phyloP scores from a whole-genome alignment of 2,888 invertebrate species.

The Melieria omissa region DNA sequence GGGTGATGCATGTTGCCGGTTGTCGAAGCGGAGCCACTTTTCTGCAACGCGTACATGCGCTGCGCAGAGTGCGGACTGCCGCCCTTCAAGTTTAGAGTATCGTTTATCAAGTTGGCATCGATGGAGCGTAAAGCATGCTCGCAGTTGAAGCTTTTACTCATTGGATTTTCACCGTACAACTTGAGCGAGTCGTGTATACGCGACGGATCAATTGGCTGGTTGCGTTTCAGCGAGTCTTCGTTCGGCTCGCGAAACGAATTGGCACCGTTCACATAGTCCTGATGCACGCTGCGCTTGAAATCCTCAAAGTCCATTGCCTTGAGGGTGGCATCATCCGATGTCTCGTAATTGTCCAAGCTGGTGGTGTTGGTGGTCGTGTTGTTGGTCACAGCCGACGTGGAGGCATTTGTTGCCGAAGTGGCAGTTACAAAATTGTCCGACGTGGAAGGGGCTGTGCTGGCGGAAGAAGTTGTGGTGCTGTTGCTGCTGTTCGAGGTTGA shows the following conservation, averaged over 20 bases:
- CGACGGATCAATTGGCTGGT: constrained; percentile 68
- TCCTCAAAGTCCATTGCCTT: constrained; percentile 67
- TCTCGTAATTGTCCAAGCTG: constrained; percentile 56
- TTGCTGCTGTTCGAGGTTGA: constrained; percentile 46
- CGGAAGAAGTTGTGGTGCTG: constrained; percentile 29
- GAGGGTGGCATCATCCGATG: constrained; percentile 63
- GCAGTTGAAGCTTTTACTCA: constrained; percentile 67
- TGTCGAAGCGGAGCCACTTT: constrained; percentile 61
- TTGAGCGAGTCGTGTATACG: constrained; percentile 68
- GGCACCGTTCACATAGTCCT: constrained; percentile 65
- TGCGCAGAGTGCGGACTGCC: constrained; percentile 54
- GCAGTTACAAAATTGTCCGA: constrained; percentile 64
- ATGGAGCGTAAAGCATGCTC: constrained; percentile 64
- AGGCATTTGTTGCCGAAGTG: constrained; percentile 54
- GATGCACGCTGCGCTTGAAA: constrained; percentile 65
- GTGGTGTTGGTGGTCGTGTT: constrained; percentile 53
- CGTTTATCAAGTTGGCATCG: constrained; percentile 62
- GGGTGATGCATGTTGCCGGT: constrained; percentile 43
- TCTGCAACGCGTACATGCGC: constrained; percentile 61
- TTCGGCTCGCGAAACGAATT: constrained; percentile 64
- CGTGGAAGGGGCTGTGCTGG: constrained; percentile 48
- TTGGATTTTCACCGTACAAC: constrained; percentile 66
- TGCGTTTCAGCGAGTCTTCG: constrained; percentile 65
- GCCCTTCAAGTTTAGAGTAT: constrained; percentile 59
- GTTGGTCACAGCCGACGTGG: constrained; percentile 46